A percentile compares a stretch with the other conserved stretches of the same genome.
Evolutionary conservation across 2,888 invertebrate genomes (phyloP).

Genomic region (Megamerina dolium): DNA sequence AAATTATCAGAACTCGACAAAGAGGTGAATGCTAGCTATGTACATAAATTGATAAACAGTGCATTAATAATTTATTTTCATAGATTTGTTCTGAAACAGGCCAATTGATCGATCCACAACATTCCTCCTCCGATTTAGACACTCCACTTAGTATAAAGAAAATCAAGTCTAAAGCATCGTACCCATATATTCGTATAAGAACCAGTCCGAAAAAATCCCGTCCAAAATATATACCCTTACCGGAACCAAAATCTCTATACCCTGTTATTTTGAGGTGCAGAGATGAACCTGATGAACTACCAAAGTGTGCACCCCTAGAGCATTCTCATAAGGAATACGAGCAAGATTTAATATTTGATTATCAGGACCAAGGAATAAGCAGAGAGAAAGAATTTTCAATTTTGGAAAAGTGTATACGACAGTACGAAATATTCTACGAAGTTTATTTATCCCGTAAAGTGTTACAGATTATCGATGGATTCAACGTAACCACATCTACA

Average conservation of each 20-base stretch:
- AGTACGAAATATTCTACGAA: conserved; percentile 55
- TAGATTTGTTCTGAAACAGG: conserved; percentile 47
- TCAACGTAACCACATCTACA: background rate
- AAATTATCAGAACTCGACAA: conserved; percentile 54
- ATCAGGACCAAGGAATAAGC: conserved; percentile 15
- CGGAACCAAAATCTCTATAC: conserved; percentile 22
- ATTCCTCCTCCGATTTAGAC: conserved; percentile 46
- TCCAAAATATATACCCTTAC: conserved; percentile 36
- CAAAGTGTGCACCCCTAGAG: conserved; percentile 36
- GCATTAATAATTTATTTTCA: conserved; percentile 1
- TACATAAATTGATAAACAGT: too few species aligned
- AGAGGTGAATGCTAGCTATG: conserved; percentile 38
- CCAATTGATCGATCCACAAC: conserved; percentile 33
- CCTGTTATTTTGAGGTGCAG: conserved; percentile 11
- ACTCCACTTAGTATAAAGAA: conserved; percentile 47
- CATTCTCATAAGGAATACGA: conserved; percentile 17
- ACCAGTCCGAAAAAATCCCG: conserved; percentile 41
- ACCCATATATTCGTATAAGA: conserved; percentile 39
- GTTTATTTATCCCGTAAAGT: conserved; percentile 38
- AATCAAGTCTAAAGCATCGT: conserved; percentile 43
- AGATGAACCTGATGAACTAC: conserved; percentile 26
- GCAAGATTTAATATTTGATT: conserved; percentile 22
- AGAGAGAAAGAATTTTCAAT: conserved; percentile 48
- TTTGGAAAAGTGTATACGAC: conserved; percentile 55
- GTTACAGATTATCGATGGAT: conserved; percentile 23